Base-by-base conservation (phyloP, 2,113 vertebrate species). In the Thunnus maccoyii region DNA sequence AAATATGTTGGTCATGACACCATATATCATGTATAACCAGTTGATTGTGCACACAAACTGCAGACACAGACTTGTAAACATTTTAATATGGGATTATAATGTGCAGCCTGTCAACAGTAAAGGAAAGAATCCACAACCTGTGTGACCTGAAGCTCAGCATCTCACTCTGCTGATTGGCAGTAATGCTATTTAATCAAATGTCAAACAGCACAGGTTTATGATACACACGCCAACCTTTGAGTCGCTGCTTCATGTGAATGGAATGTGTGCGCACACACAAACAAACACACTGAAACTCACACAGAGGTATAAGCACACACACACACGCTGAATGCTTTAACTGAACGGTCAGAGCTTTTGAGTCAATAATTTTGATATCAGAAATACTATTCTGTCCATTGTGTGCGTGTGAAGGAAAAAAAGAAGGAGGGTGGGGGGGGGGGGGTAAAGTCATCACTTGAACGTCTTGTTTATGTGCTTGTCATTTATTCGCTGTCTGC, bases 161-260 rank as follows among this genome's bases (percentile, higher is more conserved):
- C 82, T 70, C 51, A 61, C 72, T 46, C 46, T 57, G 62, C 76
- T 91, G 93, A 94, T 92, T 94, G 94, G 83, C 93, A 93, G 91
- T 93, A 92, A 90, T 84, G 89, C 88, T 93, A 89, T 93, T 93
- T 92, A 92, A 94, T 94, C 92, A 94, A 94, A 94, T 95, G 93
- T 94, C 94, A 94, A 93, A 93, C 89, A 93, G 82, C 85, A 64
- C 72, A 86, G 87, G 83, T 90, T 85, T 91, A 88, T 73, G 79
- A 88, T 87, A 88, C 86, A 90, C 75, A 77, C 50, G 88, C 86
- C 89, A 93, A 94, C 87, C 91, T 91, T 86, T 90, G 82, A 79
- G 89, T 87, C 69, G 3, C 51, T 51, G 85, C 81, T 88, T 85
- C 61, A 62, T 81, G 71, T 75, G 44, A 86, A 79, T 32, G 56